Conservation (phyloP, 1,140 invertebrate species). For the Branchinecta lynchi region DNA sequence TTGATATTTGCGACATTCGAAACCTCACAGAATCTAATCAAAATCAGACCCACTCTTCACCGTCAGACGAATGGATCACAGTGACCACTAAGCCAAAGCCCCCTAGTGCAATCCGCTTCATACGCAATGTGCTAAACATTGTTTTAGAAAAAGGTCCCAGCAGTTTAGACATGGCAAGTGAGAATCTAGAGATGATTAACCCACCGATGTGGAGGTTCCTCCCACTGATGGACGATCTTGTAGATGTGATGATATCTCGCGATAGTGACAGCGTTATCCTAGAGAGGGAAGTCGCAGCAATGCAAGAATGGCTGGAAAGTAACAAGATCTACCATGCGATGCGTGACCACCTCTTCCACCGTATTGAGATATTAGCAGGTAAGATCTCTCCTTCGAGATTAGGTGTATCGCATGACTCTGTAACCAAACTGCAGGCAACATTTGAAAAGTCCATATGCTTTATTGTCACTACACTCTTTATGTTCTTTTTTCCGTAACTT, state of each 20-base stretch:
- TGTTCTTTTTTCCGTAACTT: no score
- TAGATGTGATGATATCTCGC: conserved; percentile 22
- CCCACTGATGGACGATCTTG: conserved; percentile 22
- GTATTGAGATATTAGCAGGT: conserved; percentile 16
- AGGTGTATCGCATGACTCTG: no score
- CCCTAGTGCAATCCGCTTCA: neutral
- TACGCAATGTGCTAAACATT: neutral
- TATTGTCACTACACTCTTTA: no score
- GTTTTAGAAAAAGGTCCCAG: neutral
- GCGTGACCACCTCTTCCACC: conserved; percentile 24
- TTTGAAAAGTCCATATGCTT: no score
- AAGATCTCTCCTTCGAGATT: neutral
- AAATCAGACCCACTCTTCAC: neutral
- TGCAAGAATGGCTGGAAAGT: conserved; percentile 24
- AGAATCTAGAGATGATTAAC: neutral
- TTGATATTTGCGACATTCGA: conserved; percentile 17
- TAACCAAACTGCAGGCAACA: no score
- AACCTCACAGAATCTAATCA: neutral
- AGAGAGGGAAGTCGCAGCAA: conserved; percentile 23
- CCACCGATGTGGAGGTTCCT: conserved; percentile 24
- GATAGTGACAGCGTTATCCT: conserved; percentile 23
- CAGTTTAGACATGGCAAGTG: conserved; percentile 7
- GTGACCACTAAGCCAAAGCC: neutral
- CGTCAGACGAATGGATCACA: neutral
- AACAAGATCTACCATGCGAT: conserved; percentile 24